Percentiles rank a stretch among this genome's conserved stretches.
Evolutionary conservation across 2,113 vertebrate species (phyloP).

Genomic region (Damaliscus lunatus): DNA sequence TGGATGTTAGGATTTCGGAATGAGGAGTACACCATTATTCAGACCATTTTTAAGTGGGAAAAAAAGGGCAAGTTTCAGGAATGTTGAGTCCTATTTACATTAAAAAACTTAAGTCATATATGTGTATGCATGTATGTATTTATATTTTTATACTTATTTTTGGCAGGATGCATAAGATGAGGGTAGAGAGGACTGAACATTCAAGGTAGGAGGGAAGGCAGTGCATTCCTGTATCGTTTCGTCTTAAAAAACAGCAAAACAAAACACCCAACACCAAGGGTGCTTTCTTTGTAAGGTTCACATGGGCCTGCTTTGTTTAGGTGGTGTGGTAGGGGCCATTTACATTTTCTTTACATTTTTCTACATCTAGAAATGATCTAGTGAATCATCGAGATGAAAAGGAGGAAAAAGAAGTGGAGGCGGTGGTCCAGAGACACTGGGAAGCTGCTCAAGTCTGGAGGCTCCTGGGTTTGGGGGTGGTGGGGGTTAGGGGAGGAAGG

Average conservation of each 20-base stretch:
- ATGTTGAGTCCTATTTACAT: neutral
- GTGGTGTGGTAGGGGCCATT: neutral
- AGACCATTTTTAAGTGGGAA: neutral
- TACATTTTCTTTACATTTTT: neutral
- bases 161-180: neutral
- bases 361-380: neutral
- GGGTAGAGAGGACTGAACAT: neutral
- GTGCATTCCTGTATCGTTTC: neutral
- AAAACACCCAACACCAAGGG: neutral
- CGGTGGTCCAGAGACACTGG: neutral
- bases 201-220: neutral
- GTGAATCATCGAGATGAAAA: neutral
- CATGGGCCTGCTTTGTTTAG: neutral
- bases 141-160: neutral
- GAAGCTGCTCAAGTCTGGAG: fast-evolving
- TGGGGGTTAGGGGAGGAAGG: neutral
- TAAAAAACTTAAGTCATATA: neutral
- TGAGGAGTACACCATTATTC: neutral
- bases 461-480: neutral
- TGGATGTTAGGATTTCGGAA: neutral
- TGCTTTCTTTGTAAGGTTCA: neutral
- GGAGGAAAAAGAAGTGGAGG: neutral
- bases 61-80: neutral
- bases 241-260: neutral
- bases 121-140: neutral